Evolutionary conservation across 2,888 invertebrate genomes (phyloP), one percentile per base, ranked within the genome.

Genomic region (Diadromus collaris): DNA sequence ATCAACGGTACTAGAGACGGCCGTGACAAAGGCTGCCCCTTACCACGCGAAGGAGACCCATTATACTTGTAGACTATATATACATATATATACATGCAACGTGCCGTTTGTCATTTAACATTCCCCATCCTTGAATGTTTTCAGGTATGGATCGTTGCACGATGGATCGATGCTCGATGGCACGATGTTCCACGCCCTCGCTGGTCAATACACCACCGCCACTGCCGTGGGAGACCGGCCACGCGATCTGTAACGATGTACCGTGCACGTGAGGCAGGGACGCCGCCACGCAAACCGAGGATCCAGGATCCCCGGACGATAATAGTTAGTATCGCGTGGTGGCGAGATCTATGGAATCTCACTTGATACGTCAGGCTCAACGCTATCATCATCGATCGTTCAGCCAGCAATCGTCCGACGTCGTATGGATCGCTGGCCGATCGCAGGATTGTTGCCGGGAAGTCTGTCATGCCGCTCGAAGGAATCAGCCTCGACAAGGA

Each of bases 261-360:
- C 83, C 85, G 78, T 85, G 83, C 80, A 89, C 89, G 89, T 89
- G 89, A 89, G 87, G 87, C 71, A 85, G 87, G 85, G 88, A 90
- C 86, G 90, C 88, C 88, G 89, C 90, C 90, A 90, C 90, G 89
- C 90, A 90, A 80, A 90, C 90, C 69, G 89, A 89, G 79, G 88
- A 88, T 83, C 73, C 83, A 71, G 85, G 85, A 79, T 89, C 89
- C 63, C 87, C 87, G 75, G 89, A 87, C 69, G 84, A 86, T 69
- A 80, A 85, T 83, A 90, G 90, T 90, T 90, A 90, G 89, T 90
- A 90, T 83, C 85, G 89, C 89, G 89, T 90, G 89, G 90, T 87
- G 90, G 89, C 89, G 46, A 24, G n/a, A 48, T 41, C 41, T 38
- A 41, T 32, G 3, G 61, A 32, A 54, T 61, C 54, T 34, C 19